phyloP scores from a whole-genome alignment of 2,797 vertebrate species.

The Pseudotriccus pelzelni region DNA sequence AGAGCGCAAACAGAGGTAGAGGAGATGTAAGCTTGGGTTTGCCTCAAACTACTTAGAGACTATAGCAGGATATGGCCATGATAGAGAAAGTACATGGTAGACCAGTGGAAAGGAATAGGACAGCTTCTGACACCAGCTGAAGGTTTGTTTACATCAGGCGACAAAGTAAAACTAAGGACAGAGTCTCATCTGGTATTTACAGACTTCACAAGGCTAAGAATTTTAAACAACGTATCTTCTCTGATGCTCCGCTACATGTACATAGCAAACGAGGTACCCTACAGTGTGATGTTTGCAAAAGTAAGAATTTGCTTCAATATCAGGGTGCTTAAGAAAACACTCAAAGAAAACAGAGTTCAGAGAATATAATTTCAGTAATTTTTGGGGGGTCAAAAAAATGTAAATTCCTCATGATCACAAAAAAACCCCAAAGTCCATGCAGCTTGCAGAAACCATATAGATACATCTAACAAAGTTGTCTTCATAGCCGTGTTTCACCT shows the following conservation, averaged over 20 bases:
- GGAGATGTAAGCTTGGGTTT: conserved; percentile 59
- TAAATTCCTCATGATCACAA: neutral
- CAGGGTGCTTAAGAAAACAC: neutral
- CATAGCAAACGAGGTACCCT: neutral
- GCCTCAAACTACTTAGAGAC: conserved; percentile 40
- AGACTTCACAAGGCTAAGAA: neutral
- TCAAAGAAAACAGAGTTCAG: neutral
- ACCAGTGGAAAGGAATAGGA: neutral
- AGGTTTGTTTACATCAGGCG: neutral
- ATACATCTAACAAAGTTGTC: neutral
- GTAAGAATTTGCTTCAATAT: neutral
- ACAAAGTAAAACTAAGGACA: neutral
- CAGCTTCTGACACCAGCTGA: conserved; percentile 22
- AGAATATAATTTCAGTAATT: neutral
- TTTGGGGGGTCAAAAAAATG: neutral
- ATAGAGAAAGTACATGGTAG: neutral
- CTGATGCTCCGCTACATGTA: neutral
- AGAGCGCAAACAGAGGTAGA: conserved; percentile 64
- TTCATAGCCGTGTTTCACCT: neutral
- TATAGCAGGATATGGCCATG: conserved; percentile 42
- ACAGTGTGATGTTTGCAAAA: neutral
- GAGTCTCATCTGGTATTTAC: neutral
- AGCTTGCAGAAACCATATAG: neutral
- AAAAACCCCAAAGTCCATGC: fast-evolving
- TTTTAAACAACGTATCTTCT: neutral